phyloP scores from a whole-genome alignment of 2,797 vertebrate species.

The Carapus acus region DNA sequence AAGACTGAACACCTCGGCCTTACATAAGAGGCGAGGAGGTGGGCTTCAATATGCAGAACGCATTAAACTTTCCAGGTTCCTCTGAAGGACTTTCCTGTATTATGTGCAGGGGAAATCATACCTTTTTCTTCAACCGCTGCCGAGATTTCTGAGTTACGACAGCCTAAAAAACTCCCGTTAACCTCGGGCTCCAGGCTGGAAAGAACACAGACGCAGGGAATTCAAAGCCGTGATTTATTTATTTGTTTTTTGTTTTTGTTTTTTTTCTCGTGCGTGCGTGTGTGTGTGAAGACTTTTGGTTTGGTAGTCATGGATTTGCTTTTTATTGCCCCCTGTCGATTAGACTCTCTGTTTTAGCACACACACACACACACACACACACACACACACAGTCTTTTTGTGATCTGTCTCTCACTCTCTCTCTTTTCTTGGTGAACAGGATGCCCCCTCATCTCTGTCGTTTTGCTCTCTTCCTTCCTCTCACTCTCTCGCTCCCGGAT shows the following conservation, averaged over 20 bases:
- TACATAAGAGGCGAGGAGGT: conserved; percentile 62
- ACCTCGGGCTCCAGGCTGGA: conserved; percentile 21
- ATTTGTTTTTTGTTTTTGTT: too few species aligned
- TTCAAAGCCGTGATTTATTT: conserved; percentile 10
- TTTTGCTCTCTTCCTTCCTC: conserved; percentile 53
- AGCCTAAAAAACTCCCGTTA: conserved; percentile 2
- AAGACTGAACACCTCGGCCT: conserved; percentile 65
- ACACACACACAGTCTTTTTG: conserved; percentile 1
- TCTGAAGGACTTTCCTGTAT: conserved; percentile 54
- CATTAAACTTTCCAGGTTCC: conserved; percentile 65
- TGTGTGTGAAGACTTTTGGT: neutral
- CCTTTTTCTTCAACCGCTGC: conserved; percentile 24
- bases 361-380: conserved; percentile 2
- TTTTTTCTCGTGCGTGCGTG: too few species aligned
- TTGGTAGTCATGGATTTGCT: neutral
- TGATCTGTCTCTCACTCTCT: conserved; percentile 23
- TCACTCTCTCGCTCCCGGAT: conserved; percentile 60
- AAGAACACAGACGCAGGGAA: conserved; percentile 22
- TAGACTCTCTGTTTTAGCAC: conserved; percentile 16
- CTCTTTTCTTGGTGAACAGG: conserved; percentile 38
- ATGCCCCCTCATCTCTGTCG: conserved; percentile 52
- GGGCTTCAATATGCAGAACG: conserved; percentile 64
- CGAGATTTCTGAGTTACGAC: conserved; percentile 32
- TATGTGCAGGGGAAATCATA: conserved; percentile 40
- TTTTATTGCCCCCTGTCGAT: conserved; percentile 9